Conservation (phyloP, 2,113 vertebrate species). For the Corvus cornix region DNA sequence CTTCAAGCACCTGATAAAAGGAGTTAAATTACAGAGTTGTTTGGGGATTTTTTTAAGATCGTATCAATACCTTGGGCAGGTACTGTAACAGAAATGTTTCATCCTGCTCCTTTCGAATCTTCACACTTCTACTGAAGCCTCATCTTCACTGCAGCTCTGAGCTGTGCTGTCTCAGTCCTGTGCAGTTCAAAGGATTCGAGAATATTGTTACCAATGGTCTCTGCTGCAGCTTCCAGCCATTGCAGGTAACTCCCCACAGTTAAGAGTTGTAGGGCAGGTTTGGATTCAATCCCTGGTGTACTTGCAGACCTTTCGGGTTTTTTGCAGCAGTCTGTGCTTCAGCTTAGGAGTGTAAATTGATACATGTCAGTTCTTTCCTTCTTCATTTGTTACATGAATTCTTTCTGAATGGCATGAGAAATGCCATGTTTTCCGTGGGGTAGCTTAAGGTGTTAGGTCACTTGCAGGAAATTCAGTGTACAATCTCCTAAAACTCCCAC, state of each 20-base stretch:
- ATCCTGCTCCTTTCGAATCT: background rate
- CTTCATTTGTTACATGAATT: background rate
- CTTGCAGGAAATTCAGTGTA: background rate
- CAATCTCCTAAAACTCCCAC: background rate
- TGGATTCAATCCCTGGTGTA: background rate
- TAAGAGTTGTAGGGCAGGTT: background rate
- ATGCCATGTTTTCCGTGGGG: background rate
- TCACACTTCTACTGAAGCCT: background rate
- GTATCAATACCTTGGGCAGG: background rate
- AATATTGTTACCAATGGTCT: background rate
- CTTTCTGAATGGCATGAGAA: background rate
- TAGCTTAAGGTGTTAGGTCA: background rate
- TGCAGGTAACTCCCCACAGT: background rate
- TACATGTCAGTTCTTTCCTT: background rate
- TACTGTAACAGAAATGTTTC: background rate
- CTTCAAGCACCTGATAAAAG: background rate
- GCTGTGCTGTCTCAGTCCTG: background rate
- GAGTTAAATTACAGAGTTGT: background rate
- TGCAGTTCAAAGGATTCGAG: background rate
- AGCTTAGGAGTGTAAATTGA: background rate
- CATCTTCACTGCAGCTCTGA: background rate
- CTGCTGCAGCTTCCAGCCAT: background rate
- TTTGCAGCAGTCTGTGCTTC: background rate
- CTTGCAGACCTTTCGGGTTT: background rate
- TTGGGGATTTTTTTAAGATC: background rate